Evolutionary conservation across 2,888 invertebrate genomes (phyloP).

Genomic region (Rhingia rostrata): DNA sequence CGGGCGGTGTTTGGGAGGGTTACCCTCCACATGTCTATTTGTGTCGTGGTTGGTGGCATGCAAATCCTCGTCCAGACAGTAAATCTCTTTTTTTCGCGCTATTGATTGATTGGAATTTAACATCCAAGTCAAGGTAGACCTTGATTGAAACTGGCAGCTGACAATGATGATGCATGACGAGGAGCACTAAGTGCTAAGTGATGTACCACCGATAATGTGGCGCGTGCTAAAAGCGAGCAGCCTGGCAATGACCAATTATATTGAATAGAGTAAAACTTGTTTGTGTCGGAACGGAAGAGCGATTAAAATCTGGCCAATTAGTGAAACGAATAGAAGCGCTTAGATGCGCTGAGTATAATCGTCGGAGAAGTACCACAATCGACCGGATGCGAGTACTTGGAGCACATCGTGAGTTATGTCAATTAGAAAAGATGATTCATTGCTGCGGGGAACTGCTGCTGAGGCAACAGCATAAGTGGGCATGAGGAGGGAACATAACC

Average conservation of each 20-base stretch:
- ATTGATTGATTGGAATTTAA: constrained; percentile 65
- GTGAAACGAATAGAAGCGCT: not conserved
- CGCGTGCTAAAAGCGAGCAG: constrained; percentile 9
- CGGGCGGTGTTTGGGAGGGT: not conserved
- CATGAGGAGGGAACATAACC: too few species aligned
- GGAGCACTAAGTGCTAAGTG: constrained; percentile 21
- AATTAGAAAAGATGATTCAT: too few species aligned
- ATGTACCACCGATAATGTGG: constrained; percentile 1
- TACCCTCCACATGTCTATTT: not conserved
- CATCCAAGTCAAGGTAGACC: constrained; percentile 35
- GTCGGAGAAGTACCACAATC: too few species aligned
- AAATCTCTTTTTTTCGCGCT: constrained; percentile 40
- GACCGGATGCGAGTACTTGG: too few species aligned
- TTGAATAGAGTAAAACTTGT: not conserved
- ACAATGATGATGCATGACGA: constrained; percentile 35
- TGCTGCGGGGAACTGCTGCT: too few species aligned
- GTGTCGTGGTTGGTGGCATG: not conserved
- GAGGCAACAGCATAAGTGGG: too few species aligned
- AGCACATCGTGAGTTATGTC: too few species aligned
- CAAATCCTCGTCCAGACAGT: constrained; percentile 18
- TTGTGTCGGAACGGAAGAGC: not conserved
- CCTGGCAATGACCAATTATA: constrained; percentile 12
- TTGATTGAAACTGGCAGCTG: constrained; percentile 59
- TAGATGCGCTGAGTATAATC: too few species aligned
- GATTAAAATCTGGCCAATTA: constrained; percentile 4